phyloP scores from a whole-genome alignment of 2,113 vertebrate species.

The Haliaeetus leucogaster region DNA sequence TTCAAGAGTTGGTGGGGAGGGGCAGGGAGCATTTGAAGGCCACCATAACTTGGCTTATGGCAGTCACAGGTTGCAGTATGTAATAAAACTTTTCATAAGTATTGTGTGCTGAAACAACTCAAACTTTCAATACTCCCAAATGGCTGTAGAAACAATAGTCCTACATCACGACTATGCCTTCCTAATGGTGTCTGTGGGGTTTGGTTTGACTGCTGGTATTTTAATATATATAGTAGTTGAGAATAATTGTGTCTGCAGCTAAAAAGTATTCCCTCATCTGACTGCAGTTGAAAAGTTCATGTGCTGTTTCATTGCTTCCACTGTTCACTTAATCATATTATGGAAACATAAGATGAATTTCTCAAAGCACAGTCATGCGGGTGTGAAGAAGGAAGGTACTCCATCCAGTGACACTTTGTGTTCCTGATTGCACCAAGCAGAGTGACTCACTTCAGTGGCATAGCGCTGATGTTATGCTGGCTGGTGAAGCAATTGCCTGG shows the following conservation, averaged over 20 bases:
- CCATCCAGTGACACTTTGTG: background rate
- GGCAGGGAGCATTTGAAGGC: background rate
- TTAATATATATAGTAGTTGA: background rate
- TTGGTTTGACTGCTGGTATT: background rate
- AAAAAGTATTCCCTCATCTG: background rate
- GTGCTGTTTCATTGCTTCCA: background rate
- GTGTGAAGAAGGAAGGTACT: background rate
- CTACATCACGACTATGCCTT: background rate
- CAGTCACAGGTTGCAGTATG: background rate
- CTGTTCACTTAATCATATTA: background rate
- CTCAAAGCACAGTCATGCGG: background rate
- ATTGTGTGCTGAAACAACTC: background rate
- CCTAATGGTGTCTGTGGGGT: background rate
- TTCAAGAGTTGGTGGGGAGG: background rate
- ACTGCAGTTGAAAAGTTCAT: background rate
- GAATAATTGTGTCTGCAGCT: background rate
- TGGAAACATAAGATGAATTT: background rate
- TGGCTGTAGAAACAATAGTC: background rate
- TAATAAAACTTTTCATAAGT: background rate
- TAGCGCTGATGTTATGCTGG: rapidly evolving
- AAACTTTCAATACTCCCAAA: background rate
- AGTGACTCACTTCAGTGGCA: background rate
- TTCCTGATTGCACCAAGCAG: background rate
- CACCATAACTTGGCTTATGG: background rate
- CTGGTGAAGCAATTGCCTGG: background rate